Percentiles rank a stretch among this genome's conserved stretches.
Conservation (phyloP, 1,140 invertebrate species). For the Adoxophyes honmai region DNA sequence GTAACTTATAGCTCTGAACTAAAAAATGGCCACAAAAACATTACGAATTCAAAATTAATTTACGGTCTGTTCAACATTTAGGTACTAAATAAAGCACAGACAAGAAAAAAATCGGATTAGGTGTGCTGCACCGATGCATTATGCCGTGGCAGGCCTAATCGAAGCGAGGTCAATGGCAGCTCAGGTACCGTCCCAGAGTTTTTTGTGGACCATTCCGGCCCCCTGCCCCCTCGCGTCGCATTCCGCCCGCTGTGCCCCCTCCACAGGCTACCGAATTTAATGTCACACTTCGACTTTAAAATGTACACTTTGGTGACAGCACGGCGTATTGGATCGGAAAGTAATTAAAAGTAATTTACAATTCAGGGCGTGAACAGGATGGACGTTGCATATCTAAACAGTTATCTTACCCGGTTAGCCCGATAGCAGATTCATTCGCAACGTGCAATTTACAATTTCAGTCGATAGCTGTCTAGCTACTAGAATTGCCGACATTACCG, state of each 20-base stretch:
- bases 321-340: conserved; percentile 3
- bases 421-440: too few relatives aligned
- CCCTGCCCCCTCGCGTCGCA: conserved; percentile 29
- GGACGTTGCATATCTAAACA: too few relatives aligned
- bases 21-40: conserved; percentile 1
- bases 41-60: conserved; percentile 29
- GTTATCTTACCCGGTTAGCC: too few relatives aligned
- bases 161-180: conserved; percentile 62
- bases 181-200: conserved; percentile 56
- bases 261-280: conserved; percentile 52
- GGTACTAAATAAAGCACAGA: conserved; percentile 3
- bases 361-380: neutral
- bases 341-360: conserved; percentile 14
- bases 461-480: neutral
- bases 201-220: conserved; percentile 40
- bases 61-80: conserved; percentile 18
- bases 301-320: conserved; percentile 14
- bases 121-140: conserved; percentile 45
- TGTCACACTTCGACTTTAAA: conserved; percentile 31
- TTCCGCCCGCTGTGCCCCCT: conserved; percentile 36
- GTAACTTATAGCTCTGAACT: too few relatives aligned
- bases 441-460: too few relatives aligned
- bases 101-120: conserved; percentile 37
- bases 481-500: neutral
- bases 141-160: conserved; percentile 45